A percentile compares a stretch with the other conserved stretches of the same genome.
Evolutionary conservation across 2,888 invertebrate species (phyloP).

Genomic region (Argynnis bischoffii): DNA sequence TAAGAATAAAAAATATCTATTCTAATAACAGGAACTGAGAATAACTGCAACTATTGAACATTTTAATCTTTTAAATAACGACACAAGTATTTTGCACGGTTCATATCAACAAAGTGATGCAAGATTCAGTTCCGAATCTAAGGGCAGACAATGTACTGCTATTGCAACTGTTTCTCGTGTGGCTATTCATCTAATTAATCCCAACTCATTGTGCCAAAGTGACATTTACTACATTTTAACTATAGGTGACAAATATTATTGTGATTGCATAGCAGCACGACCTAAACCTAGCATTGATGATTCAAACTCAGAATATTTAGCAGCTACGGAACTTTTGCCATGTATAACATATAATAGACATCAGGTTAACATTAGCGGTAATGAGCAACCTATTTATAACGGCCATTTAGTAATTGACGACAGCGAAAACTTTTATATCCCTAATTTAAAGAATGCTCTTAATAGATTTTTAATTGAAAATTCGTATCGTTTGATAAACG

Average conservation of each 20-base stretch:
- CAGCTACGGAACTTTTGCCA: slow-evolving; percentile 1
- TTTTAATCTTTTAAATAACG: too few relatives aligned
- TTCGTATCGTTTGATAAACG: slow-evolving; percentile 18
- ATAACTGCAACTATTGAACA: too few relatives aligned
- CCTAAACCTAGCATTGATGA: slow-evolving; percentile 5
- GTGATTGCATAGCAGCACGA: slow-evolving; percentile 23
- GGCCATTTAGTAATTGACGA: neutral
- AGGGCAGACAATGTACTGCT: slow-evolving; percentile 39
- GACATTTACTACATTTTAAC: slow-evolving; percentile 32
- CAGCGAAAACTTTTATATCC: slow-evolving; percentile 25
- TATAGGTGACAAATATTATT: slow-evolving; percentile 29
- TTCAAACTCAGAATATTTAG: neutral
- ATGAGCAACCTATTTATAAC: slow-evolving; percentile 22
- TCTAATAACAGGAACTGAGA: too few relatives aligned
- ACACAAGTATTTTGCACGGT: too few relatives aligned
- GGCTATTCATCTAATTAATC: slow-evolving; percentile 27
- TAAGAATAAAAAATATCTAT: too few relatives aligned
- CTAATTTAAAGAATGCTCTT: slow-evolving; percentile 33
- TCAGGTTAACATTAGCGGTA: slow-evolving; percentile 17
- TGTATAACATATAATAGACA: slow-evolving; percentile 29
- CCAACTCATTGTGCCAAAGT: slow-evolving; percentile 26
- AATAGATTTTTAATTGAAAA: slow-evolving; percentile 27
- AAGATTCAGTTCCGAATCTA: too few relatives aligned
- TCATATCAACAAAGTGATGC: too few relatives aligned
- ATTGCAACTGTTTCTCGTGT: slow-evolving; percentile 38